Percentiles rank a stretch among this genome's conserved stretches.
Conservation (phyloP, 37 sponge, comb jelly and placozoan genomes). For the Theonella swinhoei region DNA sequence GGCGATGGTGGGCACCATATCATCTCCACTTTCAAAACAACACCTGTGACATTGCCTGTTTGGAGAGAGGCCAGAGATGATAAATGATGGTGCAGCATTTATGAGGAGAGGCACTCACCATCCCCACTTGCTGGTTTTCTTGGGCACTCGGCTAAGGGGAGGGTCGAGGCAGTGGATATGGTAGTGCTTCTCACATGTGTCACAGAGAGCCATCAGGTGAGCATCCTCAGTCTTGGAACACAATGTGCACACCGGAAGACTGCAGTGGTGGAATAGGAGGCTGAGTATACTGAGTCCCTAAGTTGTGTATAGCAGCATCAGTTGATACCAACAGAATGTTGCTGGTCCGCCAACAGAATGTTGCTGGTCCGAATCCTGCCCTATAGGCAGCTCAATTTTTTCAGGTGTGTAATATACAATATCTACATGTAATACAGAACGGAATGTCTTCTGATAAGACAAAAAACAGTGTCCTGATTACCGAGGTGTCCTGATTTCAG, state of each 20-base stretch:
- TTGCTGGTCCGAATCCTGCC: background rate
- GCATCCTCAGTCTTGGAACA: conserved; percentile 45
- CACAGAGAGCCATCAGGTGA: conserved; percentile 78
- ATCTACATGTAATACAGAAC: no score
- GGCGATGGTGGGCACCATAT: conserved; percentile 37
- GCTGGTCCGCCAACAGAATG: background rate
- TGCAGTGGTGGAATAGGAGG: background rate
- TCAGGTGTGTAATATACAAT: no score
- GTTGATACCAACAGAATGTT: no score
- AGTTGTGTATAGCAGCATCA: no score
- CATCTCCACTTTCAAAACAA: conserved; percentile 59
- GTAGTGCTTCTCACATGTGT: conserved; percentile 73
- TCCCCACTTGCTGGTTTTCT: conserved; percentile 75
- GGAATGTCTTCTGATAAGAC: no score
- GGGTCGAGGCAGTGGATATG: conserved; percentile 88
- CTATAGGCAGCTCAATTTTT: background rate
- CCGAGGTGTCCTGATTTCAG: no score
- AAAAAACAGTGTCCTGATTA: no score
- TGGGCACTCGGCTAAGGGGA: conserved; percentile 77
- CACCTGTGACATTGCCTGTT: conserved; percentile 76
- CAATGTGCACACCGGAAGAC: conserved; percentile 46
- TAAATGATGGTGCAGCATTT: background rate
- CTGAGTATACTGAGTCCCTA: no score
- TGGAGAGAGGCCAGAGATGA: no score
- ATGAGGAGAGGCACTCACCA: conserved; percentile 50